Base-by-base conservation (phyloP, 1,140 invertebrate genomes). In the Drosophila teissieri region DNA sequence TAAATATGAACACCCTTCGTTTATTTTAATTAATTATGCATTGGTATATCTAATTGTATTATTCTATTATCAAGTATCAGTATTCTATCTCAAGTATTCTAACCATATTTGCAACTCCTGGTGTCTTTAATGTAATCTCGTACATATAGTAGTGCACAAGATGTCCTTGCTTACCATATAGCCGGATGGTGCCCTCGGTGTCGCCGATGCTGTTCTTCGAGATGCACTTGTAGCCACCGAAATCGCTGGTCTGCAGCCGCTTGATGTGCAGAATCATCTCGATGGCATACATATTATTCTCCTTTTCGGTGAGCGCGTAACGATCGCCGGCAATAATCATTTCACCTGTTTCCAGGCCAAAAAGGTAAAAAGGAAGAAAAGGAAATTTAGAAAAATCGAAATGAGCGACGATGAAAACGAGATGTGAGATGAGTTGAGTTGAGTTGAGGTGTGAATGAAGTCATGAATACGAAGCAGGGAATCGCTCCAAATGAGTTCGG, bases 181-280 rank as follows among this genome's bases (percentile, higher is more conserved):
- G 94, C 72, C 96, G 94, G 86, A 98, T 97, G 72, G 95, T 96
- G 46, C 96, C 96, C 88, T 97, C 96, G 14, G 97, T 97, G 70
- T 96, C 96, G 2, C 97, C 97, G 62, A 98, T 96, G 36, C 96
- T 96, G 93, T 98, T 98, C 92, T 97, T 97, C 15, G 97, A 97
- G 69, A 98, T 97, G 93, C 97, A 98, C 88, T 96, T 97, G 93
- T 98, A 98, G 11, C 96, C 95, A 2, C 97, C 97, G 81, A 97
- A 95, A 93, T 98, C 97, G 37, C 94, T 94, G 51, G 94, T 93
- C 56, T 96, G 95, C 37, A 98, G 94, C 61, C 95, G 94, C 45
- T 94, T 93, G 37, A 98, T 96, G 17, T 95, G 94, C 22, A 98
- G 93, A 46, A 95, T 93, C 96, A 97, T 96, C 85, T 96, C 95